Evolutionary conservation across 2,888 invertebrate species (phyloP), one percentile per base, ranked within the genome.

Genomic region (Micropterix aruncella): DNA sequence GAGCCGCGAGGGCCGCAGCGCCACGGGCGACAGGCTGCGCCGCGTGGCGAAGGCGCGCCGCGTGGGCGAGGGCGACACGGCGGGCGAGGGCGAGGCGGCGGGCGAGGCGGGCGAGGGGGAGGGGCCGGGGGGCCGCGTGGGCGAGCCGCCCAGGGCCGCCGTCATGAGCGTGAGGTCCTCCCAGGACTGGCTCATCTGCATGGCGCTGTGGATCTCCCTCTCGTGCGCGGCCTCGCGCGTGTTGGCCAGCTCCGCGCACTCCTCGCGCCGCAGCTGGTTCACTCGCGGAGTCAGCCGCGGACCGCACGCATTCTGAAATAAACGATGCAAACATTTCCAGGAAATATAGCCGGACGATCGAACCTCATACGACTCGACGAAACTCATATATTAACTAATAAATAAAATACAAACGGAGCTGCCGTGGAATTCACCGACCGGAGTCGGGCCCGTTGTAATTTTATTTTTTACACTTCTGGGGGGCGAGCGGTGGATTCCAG

Each of bases 151-250:
- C 37, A 68, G 66, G 48, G 75, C 71, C 53, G 77, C 77, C 16
- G 65, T 75, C 56, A 84, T 80, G 52, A 88, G 62, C 4, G 85
- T 83, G 27, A 94, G 75, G 65, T 93, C 93, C 63, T 94, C 94
- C 79, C 89, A 93, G 3, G 92, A 92, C 61, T 91, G 91, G 2
- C 93, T 93, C 67, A 95, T 92, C 66, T 90, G 90, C 77, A 93
- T 87, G 49, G 91, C 85, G 54, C 83, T 83, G 62, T 92, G 90
- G 43, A 92, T 77, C 63, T 92, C 91, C 43, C 89, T 77, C 68
- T 95, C 95, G 62, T 92, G 93, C 16, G 89, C 90, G 46, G 87
- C 82, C 66, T 95, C 94, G 46, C 93, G 75, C 45, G 78, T 79
- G 56, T 85, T 84, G 56, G 78, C 77, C 15, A 84, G 75, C 59